These are phyloP conservation scores for Perca fluviatilis DNA, from an alignment of 2,113 vertebrate species.

Conservation along the genomic window DNA sequence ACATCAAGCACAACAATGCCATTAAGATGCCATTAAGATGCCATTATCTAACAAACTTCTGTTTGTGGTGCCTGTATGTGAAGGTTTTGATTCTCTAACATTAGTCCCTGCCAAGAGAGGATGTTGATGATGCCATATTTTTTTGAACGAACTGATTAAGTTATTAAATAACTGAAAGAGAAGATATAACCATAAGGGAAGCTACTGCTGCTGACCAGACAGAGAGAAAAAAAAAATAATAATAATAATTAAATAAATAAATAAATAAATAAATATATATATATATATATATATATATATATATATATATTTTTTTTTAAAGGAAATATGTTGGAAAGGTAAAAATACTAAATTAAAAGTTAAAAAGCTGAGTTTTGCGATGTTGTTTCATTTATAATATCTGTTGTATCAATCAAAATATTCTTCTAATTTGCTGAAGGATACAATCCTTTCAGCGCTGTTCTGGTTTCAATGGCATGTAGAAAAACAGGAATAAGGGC, in stretches of 20 bases:
- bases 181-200: not conserved
- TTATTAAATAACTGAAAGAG: not conserved
- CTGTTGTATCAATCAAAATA: not conserved
- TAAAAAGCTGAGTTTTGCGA: not conserved
- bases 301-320: not conserved
- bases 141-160: not conserved
- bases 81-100: not conserved
- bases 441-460: not conserved
- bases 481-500: not conserved
- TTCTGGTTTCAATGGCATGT: not conserved
- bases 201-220: not conserved
- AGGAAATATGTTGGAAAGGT: not conserved
- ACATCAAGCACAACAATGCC: conserved; percentile 29
- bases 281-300: no score
- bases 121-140: not conserved
- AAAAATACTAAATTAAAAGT: not conserved
- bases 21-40: conserved; percentile 56
- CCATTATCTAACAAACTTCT: conserved; percentile 44
- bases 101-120: not conserved
- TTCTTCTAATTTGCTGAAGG: not conserved
- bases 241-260: no score
- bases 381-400: not conserved
- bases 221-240: no score
- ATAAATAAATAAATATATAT: no score
- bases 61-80: not conserved